Percentiles rank a stretch among this genome's conserved stretches.
These are phyloP conservation scores for Aelia acuminata DNA, from an alignment of 2,888 invertebrate genomes.

Conservation along the genomic window DNA sequence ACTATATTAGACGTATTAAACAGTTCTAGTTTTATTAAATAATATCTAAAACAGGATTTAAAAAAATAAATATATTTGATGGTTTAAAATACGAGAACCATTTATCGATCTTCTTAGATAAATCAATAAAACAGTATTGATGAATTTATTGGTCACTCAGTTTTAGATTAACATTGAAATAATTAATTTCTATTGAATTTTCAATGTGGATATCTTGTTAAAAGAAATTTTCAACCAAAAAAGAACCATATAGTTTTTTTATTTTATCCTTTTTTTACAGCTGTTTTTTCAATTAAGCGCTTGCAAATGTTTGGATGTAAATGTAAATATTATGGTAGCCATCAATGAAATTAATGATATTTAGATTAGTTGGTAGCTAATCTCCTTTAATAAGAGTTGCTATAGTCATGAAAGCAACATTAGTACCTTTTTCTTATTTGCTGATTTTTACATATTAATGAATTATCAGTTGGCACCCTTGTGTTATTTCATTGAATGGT, in stretches of 20 bases:
- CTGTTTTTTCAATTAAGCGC: neutral
- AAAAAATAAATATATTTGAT: neutral
- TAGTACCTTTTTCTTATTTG: too few species aligned
- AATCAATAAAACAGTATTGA: conserved; percentile 27
- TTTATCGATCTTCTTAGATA: neutral
- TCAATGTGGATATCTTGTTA: neutral
- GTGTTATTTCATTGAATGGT: too few species aligned
- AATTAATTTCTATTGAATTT: neutral
- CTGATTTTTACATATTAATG: too few species aligned
- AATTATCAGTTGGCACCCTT: too few species aligned
- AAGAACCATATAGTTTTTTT: neutral
- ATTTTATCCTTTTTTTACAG: neutral
- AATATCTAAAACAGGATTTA: neutral
- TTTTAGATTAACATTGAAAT: neutral
- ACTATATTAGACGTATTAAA: neutral
- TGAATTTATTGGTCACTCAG: neutral
- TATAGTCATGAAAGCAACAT: too few species aligned
- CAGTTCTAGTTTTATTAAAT: neutral
- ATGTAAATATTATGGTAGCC: neutral
- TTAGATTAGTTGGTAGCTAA: neutral
- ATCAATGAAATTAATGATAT: neutral
- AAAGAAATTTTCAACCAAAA: neutral
- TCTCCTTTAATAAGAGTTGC: neutral
- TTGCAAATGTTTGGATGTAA: neutral
- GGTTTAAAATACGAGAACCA: neutral